Evolutionary conservation across 2,888 invertebrate genomes (phyloP).

Genomic region (Dolichopus griseipennis): DNA sequence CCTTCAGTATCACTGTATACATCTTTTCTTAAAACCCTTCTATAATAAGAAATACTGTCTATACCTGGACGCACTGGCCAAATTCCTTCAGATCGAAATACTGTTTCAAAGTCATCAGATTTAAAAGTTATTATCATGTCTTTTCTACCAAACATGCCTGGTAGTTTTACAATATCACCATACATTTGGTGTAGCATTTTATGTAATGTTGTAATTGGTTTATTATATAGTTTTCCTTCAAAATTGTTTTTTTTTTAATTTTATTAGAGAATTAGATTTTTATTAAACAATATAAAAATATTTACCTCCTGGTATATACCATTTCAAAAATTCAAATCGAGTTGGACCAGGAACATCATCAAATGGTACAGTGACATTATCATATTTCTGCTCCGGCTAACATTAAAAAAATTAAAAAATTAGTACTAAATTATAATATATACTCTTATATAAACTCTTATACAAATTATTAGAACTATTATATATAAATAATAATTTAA

Average conservation of each 20-base stretch:
- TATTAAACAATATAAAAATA: neutral
- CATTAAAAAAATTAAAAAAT: too few species aligned
- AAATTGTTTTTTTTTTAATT: too few species aligned
- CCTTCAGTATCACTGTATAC: constrained; percentile 24
- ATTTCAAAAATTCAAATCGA: constrained; percentile 27
- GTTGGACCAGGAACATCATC: constrained; percentile 30
- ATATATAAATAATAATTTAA: too few species aligned
- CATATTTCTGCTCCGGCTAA: neutral
- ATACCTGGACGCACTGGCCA: constrained; percentile 42
- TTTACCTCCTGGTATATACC: constrained; percentile 29
- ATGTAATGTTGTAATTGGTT: constrained; percentile 25
- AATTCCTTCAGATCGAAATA: constrained; percentile 44
- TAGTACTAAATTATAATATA: too few species aligned
- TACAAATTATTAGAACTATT: too few species aligned
- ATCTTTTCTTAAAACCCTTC: constrained; percentile 32
- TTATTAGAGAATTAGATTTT: constrained; percentile 8
- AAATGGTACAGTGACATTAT: constrained; percentile 25
- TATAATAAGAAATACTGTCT: constrained; percentile 39
- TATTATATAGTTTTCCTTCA: constrained; percentile 24
- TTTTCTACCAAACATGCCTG: constrained; percentile 35
- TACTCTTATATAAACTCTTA: too few species aligned
- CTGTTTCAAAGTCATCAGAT: constrained; percentile 46
- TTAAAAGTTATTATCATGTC: constrained; percentile 43
- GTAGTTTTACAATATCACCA: constrained; percentile 41
- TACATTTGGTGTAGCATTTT: constrained; percentile 26